These are phyloP conservation scores for Phaenicophaeus curvirostris DNA, from an alignment of 2,797 vertebrate species.

Conservation along the genomic window DNA sequence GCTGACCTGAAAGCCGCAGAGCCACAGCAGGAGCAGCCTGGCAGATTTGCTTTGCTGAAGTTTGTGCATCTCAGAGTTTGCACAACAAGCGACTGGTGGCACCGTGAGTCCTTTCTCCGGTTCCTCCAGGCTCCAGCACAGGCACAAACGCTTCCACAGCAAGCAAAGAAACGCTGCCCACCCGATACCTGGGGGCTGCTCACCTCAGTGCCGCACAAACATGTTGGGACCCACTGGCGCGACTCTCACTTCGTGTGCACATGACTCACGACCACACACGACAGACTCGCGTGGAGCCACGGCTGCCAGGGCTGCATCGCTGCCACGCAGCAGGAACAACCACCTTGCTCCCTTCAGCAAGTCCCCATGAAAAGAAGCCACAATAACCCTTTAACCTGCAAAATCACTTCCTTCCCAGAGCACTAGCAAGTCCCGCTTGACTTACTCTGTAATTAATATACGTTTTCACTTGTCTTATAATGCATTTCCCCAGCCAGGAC, in stretches of 20 bases:
- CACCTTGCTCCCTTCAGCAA: background rate
- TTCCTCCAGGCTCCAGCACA: background rate
- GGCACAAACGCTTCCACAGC: background rate
- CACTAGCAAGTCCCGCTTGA: constrained; percentile 35
- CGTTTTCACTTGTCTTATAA: background rate
- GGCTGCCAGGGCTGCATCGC: background rate
- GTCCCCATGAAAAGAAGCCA: background rate
- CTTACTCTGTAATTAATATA: constrained; percentile 44
- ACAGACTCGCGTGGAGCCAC: background rate
- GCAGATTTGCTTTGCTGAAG: background rate
- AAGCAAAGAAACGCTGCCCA: fast-evolving
- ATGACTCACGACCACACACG: background rate
- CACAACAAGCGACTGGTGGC: background rate
- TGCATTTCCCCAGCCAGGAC: background rate
- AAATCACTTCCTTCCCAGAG: constrained; percentile 35
- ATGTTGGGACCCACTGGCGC: background rate
- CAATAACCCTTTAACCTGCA: background rate
- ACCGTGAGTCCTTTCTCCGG: fast-evolving
- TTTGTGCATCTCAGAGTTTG: fast-evolving
- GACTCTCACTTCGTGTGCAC: background rate
- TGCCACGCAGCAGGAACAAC: background rate
- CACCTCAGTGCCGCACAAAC: background rate
- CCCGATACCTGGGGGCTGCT: fast-evolving
- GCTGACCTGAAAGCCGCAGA: background rate
- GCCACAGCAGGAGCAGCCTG: background rate